Base-by-base conservation (phyloP, 1,140 invertebrate genomes). In the Asobara japonica region DNA sequence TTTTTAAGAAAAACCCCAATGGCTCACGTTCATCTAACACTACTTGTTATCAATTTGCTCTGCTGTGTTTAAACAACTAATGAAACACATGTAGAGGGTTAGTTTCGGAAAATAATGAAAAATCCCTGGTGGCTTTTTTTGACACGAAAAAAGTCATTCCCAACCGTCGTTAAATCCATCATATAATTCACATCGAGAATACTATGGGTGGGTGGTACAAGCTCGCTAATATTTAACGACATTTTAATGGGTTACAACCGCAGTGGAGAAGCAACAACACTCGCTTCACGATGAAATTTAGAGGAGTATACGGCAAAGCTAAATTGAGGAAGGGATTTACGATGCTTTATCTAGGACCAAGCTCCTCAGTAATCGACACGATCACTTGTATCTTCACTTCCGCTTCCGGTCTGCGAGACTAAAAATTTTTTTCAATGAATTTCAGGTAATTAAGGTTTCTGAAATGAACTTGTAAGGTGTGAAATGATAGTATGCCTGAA, bases 181-280 rank as follows among this genome's bases (percentile, higher is more conserved):
- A 27, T 27, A 56, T 27, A 56, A 56, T 56, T 56, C 51, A 56
- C 51, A 56, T 56, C 11, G 22, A n/a, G 20, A 56, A 56, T 56
- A 13, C 1, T 56, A 25, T 18, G 22, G 22, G 51, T 25, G 51
- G 51, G 20, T 56, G 22, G 22, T 25, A 56, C 51, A 56, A 27
- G 22, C 51, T 18, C 51, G 22, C 74, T 78, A 79, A 78, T 78
- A 74, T 77, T 78, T 77, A 77, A 78, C 74, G 75, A 76, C 74
- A 77, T 76, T 77, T 78, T 78, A 78, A 79, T 78, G 74, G 51
- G 51, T 6, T 25, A 56, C 31, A 27, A 51, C 66, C 64, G 7
- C 38, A 56, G 66, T 45, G 13, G 41, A 72, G 73, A 76, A 73
- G 56, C 70, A 27, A 66, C 65, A 65, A 36, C 48, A 65, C 18